Evolutionary conservation across 1,140 invertebrate genomes (phyloP).

Genomic region (Ridgeia piscesae): DNA sequence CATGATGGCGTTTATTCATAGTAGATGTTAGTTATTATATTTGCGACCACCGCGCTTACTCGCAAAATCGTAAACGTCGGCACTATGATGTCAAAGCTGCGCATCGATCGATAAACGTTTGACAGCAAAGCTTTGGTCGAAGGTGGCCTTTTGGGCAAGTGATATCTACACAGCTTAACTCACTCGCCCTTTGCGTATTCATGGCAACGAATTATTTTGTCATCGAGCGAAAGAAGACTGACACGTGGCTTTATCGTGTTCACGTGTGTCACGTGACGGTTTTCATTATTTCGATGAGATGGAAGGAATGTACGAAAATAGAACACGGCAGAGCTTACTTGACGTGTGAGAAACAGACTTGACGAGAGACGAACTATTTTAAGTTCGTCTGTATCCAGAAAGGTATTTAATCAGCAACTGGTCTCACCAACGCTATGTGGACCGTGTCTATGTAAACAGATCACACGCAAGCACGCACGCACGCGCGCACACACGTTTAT

Average conservation of each 20-base stretch:
- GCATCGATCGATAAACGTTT: background rate
- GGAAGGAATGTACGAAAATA: background rate
- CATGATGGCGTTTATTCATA: background rate
- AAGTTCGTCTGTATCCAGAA: background rate
- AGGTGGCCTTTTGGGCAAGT: background rate
- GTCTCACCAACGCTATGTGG: background rate
- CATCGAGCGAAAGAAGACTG: background rate
- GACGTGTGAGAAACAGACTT: background rate
- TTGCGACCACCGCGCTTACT: background rate
- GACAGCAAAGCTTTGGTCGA: background rate
- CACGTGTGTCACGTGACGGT: background rate
- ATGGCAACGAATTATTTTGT: slow-evolving; percentile 1
- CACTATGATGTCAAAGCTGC: background rate
- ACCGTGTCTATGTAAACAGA: background rate
- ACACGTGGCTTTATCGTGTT: background rate
- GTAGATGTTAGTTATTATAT: background rate
- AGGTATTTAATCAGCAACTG: background rate
- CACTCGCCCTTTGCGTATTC: background rate
- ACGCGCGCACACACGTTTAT: too few relatives aligned
- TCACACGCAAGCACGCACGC: too few relatives aligned
- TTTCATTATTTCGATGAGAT: background rate
- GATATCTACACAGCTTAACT: background rate
- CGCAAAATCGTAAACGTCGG: background rate
- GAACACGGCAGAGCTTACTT: background rate
- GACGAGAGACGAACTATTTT: background rate